A percentile compares a stretch with the other conserved stretches of the same genome.
These are phyloP conservation scores for Fulmarus glacialis DNA, from an alignment of 2,113 vertebrate species.

Conservation along the genomic window DNA sequence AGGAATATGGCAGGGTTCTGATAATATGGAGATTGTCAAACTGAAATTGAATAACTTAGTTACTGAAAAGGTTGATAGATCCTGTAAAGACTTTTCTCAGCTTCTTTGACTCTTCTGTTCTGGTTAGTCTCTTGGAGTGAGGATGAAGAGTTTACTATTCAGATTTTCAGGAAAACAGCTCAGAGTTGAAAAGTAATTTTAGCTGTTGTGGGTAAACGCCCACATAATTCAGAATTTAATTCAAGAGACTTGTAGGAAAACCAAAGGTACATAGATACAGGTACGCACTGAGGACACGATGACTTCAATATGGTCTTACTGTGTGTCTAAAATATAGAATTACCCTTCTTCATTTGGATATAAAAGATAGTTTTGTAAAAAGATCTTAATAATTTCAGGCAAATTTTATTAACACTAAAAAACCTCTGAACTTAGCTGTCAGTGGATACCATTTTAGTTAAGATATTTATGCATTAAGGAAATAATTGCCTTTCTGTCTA, in stretches of 20 bases:
- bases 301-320: neutral
- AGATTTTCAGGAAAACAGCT: neutral
- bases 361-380: neutral
- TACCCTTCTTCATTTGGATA: neutral
- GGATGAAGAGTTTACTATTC: neutral
- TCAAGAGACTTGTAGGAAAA: neutral
- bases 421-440: neutral
- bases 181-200: neutral
- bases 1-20: neutral
- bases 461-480: neutral
- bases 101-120: neutral
- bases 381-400: neutral
- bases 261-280: neutral
- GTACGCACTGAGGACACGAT: neutral
- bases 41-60: neutral
- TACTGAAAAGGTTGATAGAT: neutral
- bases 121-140: neutral
- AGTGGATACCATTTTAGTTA: neutral
- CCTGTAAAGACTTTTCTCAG: neutral
- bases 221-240: neutral
- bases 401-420: neutral
- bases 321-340: neutral
- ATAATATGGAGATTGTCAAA: neutral
- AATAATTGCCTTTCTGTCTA: neutral
- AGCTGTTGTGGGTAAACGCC: neutral